Evolutionary conservation across 2,888 invertebrate species (phyloP).

Genomic region (Itoplectis maculator): DNA sequence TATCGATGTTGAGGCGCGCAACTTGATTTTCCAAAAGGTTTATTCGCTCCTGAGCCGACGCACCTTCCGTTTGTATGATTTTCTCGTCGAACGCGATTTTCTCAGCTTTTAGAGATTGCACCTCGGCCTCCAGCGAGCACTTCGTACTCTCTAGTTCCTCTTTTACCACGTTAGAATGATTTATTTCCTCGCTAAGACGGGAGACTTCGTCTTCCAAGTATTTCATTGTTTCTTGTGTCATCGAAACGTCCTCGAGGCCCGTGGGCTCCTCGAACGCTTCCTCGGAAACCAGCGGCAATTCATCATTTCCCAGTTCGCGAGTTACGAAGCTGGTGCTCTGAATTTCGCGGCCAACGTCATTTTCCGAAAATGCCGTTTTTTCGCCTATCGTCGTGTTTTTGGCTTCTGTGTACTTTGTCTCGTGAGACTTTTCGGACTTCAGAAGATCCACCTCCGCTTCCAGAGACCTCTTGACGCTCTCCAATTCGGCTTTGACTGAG

Average conservation of each 20-base stretch:
- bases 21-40: slow-evolving; percentile 35
- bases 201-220: slow-evolving; percentile 67
- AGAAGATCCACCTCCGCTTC: slow-evolving; percentile 12
- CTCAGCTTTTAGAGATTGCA: slow-evolving; percentile 34
- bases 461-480: slow-evolving; percentile 15
- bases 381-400: slow-evolving; percentile 11
- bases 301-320: not conserved
- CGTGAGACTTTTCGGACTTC: not conserved
- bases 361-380: slow-evolving; percentile 62
- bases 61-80: slow-evolving; percentile 12
- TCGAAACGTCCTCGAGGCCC: not conserved
- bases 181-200: slow-evolving; percentile 68
- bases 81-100: slow-evolving; percentile 36
- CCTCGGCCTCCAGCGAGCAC: slow-evolving; percentile 17
- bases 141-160: slow-evolving; percentile 9
- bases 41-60: slow-evolving; percentile 27
- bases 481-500: not conserved
- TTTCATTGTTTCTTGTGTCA: slow-evolving; percentile 26
- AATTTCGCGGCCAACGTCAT: slow-evolving; percentile 6
- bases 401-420: not conserved
- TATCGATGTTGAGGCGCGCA: slow-evolving; percentile 28
- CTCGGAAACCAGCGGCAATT: not conserved
- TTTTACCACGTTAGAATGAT: slow-evolving; percentile 55
- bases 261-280: not conserved
- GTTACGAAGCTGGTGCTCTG: slow-evolving; percentile 2